A percentile compares a stretch with the other conserved stretches of the same genome.
These are phyloP conservation scores for Callochromis pleurospilus DNA, from an alignment of 2,113 vertebrate genomes.

Conservation along the genomic window DNA sequence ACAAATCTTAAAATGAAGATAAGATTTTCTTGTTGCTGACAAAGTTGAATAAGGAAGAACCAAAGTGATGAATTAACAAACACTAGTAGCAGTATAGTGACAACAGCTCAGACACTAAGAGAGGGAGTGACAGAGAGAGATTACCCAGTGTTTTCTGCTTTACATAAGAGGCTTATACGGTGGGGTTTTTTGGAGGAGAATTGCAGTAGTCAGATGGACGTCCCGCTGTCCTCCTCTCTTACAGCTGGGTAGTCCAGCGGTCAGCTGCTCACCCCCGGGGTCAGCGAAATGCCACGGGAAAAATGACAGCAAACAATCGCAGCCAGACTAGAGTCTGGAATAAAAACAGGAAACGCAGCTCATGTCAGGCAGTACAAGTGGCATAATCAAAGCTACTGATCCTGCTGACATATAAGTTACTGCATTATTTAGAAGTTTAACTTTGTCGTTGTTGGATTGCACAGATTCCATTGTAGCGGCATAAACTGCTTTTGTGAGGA, in stretches of 20 bases:
- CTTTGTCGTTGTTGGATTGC: rapidly evolving
- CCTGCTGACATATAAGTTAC: neutral
- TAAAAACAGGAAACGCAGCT: neutral
- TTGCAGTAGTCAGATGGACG: slow-evolving; percentile 61
- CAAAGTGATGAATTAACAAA: neutral
- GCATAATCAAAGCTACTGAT: neutral
- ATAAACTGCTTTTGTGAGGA: neutral
- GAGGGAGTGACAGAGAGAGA: slow-evolving; percentile 30
- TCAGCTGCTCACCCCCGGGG: slow-evolving; percentile 16
- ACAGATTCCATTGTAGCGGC: neutral
- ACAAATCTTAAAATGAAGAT: neutral
- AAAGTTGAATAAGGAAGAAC: neutral
- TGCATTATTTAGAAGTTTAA: neutral
- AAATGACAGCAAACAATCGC: slow-evolving; percentile 19
- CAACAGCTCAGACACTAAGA: neutral
- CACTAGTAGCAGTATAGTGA: neutral
- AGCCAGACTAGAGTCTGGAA: neutral
- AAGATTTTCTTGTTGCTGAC: neutral
- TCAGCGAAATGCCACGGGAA: slow-evolving; percentile 32
- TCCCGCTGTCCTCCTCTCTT: slow-evolving; percentile 37
- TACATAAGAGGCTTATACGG: slow-evolving; percentile 65
- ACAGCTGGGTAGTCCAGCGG: slow-evolving; percentile 36
- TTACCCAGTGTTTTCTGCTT: slow-evolving; percentile 67
- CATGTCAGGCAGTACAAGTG: neutral
- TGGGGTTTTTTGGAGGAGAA: slow-evolving; percentile 52